phyloP scores from a whole-genome alignment of 2,888 invertebrate genomes.

The Drosophila diplacantha region DNA sequence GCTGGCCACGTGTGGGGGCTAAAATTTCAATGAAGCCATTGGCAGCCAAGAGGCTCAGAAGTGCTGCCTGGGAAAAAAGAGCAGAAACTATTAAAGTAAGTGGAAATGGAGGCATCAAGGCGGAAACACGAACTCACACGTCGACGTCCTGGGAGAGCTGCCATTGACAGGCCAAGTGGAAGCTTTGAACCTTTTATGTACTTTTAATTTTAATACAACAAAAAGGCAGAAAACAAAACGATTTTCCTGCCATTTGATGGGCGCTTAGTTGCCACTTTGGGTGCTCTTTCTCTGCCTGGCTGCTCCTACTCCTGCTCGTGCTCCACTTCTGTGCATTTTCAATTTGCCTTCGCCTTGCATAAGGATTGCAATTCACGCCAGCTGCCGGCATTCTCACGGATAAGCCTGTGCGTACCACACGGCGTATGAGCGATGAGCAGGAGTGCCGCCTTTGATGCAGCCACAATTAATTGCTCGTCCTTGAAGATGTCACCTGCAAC shows the following conservation, averaged over 20 bases:
- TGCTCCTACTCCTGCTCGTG: slow-evolving; percentile 9
- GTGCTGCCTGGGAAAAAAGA: slow-evolving; percentile 48
- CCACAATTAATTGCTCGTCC: slow-evolving; percentile 24
- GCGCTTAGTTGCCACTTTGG: slow-evolving; percentile 29
- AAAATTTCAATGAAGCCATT: slow-evolving; percentile 52
- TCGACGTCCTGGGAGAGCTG: slow-evolving; percentile 29
- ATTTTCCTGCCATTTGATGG: slow-evolving; percentile 15
- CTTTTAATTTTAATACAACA: slow-evolving; percentile 52
- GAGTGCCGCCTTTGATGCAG: slow-evolving; percentile 27
- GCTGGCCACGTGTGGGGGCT: slow-evolving; percentile 23
- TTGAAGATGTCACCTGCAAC: slow-evolving; percentile 38
- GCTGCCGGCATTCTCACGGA: slow-evolving; percentile 20
- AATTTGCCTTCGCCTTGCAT: slow-evolving; percentile 39
- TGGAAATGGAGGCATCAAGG: slow-evolving; percentile 68
- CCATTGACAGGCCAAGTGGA: slow-evolving; percentile 38
- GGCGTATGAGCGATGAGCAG: slow-evolving; percentile 22
- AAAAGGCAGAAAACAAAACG: slow-evolving; percentile 9
- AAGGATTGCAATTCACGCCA: slow-evolving; percentile 31
- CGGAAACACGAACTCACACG: slow-evolving; percentile 40
- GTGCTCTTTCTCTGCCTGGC: not conserved
- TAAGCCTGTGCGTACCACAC: slow-evolving; percentile 19
- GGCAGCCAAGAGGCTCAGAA: slow-evolving; percentile 43
- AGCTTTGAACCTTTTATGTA: slow-evolving; percentile 58
- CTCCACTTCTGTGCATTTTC: slow-evolving; percentile 22
- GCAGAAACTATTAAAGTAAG: slow-evolving; percentile 66